Base-by-base conservation (phyloP, 1,140 invertebrate genomes). In the Gryon sp. region DNA sequence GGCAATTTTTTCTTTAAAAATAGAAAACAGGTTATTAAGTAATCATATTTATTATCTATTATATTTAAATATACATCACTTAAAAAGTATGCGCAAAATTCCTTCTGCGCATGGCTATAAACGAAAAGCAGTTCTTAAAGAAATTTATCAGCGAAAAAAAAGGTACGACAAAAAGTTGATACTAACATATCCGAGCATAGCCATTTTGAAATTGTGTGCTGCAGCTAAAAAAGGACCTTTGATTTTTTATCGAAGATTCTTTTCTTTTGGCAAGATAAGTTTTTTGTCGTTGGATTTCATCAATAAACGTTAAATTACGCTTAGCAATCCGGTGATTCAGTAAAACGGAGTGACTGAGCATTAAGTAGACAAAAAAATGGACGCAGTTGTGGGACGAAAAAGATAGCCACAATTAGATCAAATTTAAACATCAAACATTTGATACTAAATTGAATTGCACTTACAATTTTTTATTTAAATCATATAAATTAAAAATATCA, bases 231-330 rank as follows among this genome's bases (percentile, higher is more conserved):
- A 55, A 26, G n/a, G 32, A 12, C 9, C 15, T 16, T 43, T 36
- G 34, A n/a, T 34, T 11, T 69, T 68, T 68, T 38, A 1, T 6
- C 28, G n/a, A 6, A 14, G 38, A 59, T 55, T 50, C 66, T 52
- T 70, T 70, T 52, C 52, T 38, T 59, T 50, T 14, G 30, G 12
- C 9, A 46, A 66, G 53, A 69, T 60, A 60, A 59, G 43, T 55
- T 63, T 63, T 57, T 43, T 38, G 0, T 12, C 4, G n/a, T n/a
- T n/a, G 18, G 0, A 41, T 55, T 32, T 18, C 19, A 70, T 50
- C 45, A 62, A 46, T 62, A 34, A 30, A 62, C 20, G 66, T 62
- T 55, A 46, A 72, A 62, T 55, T 55, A 40, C 19, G 50, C 28
- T 55, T 32, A 20, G 41, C 20, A n/a, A n/a, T 55, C 32, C 9